Conservation (phyloP, 1,140 invertebrate species). For the Zaprionus gabonicus region DNA sequence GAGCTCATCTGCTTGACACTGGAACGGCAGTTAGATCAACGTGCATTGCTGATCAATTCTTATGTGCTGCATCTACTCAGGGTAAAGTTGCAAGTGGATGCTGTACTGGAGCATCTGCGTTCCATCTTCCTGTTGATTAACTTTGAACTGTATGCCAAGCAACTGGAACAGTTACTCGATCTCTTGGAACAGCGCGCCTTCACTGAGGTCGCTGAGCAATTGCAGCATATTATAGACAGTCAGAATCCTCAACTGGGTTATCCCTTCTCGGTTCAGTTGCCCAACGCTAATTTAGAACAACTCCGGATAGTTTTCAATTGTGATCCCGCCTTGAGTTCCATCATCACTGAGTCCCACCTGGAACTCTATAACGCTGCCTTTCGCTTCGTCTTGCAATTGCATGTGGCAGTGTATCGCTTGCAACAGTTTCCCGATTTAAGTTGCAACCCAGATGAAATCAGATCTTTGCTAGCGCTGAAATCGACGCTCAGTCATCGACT, state of each 20-base stretch:
- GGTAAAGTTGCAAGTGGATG: slow-evolving; percentile 2
- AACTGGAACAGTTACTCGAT: slow-evolving; percentile 4
- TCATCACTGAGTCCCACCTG: slow-evolving; percentile 15
- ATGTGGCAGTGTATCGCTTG: neutral
- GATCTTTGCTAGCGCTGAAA: neutral
- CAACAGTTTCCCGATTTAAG: slow-evolving; percentile 11
- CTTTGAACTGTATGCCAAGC: neutral
- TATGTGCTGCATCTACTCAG: slow-evolving; percentile 21
- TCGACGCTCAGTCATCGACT: neutral
- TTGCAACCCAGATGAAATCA: neutral
- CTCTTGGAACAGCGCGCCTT: neutral
- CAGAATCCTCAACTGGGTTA: neutral
- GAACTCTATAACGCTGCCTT: slow-evolving; percentile 15
- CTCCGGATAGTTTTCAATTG: slow-evolving; percentile 6
- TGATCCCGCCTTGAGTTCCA: neutral
- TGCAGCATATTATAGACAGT: slow-evolving; percentile 11
- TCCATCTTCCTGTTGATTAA: slow-evolving; percentile 9
- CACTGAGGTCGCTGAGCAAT: neutral
- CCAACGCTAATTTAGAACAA: neutral
- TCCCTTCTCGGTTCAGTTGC: slow-evolving; percentile 4
- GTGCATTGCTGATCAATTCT: slow-evolving; percentile 15
- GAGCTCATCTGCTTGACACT: slow-evolving; percentile 31
- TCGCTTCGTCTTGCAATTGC: slow-evolving; percentile 6
- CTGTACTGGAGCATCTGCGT: neutral
- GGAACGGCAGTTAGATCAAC: neutral